Base-by-base conservation (phyloP, 2,113 vertebrate genomes). In the Variabilichromis moorii region DNA sequence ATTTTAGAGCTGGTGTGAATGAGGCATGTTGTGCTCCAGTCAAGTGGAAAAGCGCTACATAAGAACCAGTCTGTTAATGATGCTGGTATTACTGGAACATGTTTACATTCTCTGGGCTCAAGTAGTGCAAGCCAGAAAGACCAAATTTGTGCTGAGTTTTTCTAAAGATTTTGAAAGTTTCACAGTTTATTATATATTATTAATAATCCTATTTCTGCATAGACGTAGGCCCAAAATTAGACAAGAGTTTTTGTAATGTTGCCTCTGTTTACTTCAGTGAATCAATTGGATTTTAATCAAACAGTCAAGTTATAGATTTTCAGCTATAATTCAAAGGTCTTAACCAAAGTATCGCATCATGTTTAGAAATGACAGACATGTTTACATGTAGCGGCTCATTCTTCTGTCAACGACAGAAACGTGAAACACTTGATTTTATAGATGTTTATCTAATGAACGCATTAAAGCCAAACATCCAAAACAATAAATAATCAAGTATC, bases 281-380 rank as follows among this genome's bases (percentile, higher is more conserved):
- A 40, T 40, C 13, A 24, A 0, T n/a, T 24, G 66, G 37, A 42
- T 26, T 0, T 42, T 42, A 24, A 24, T 42, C n/a, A 68, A 68
- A 14, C 63, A 24, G 37, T 42, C n/a, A 9, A 16, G n/a, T 16
- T 26, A 42, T 42, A 71, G 66, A 3, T 42, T 71, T 42, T 24
- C 66, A 71, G 66, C 37, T 45, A 71, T 26, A 42, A 71, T 2
- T 42, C 66, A 7, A 16, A 16, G 21, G 66, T 14, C 21, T 42
- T 71, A 40, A 0, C 35, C 4, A 40, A 1, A 71, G 5, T 42
- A 6, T 9, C 1, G 2, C 37, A 1, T 71, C 3, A 0, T 71
- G 35, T 9, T 24, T 40, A 71, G 12, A 24, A 42, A 2, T 10
- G 21, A 73, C 13, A 73, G 66, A 42, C 21, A 26, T 16, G 8